These are phyloP conservation scores for Camptogramma bilineatum DNA, from an alignment of 2,888 invertebrate species.

Conservation along the genomic window DNA sequence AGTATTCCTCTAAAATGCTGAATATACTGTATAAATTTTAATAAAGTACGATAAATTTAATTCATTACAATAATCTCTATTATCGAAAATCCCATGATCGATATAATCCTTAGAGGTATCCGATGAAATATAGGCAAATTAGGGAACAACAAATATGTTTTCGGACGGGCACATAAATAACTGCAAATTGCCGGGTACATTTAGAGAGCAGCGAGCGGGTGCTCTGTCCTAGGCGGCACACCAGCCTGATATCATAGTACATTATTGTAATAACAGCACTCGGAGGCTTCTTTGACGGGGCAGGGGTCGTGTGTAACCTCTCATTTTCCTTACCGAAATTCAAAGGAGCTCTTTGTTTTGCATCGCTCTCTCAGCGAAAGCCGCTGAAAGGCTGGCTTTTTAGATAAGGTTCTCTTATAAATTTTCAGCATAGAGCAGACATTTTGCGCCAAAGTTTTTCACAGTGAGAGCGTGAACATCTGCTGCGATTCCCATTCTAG, in stretches of 20 bases:
- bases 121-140: constrained; percentile 42
- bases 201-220: constrained; percentile 28
- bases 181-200: constrained; percentile 43
- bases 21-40: background rate
- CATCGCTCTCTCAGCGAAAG: constrained; percentile 76
- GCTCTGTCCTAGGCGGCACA: constrained; percentile 54
- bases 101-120: constrained; percentile 39
- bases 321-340: constrained; percentile 84
- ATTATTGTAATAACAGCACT: constrained; percentile 83
- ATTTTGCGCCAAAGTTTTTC: constrained; percentile 76
- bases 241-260: constrained; percentile 75
- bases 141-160: constrained; percentile 41
- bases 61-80: constrained; percentile 11
- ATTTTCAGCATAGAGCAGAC: constrained; percentile 75
- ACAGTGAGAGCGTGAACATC: constrained; percentile 74
- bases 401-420: constrained; percentile 82
- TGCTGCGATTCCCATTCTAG: constrained; percentile 71
- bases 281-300: constrained; percentile 76
- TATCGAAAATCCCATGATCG: constrained; percentile 34
- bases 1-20: background rate
- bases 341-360: constrained; percentile 84
- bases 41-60: background rate
- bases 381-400: constrained; percentile 82
- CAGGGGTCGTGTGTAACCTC: constrained; percentile 77
- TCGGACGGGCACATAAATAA: constrained; percentile 40